A percentile compares a stretch with the other conserved stretches of the same genome.
Evolutionary conservation across 2,888 invertebrate species (phyloP).

Genomic region (Amphimallon solstitiale): DNA sequence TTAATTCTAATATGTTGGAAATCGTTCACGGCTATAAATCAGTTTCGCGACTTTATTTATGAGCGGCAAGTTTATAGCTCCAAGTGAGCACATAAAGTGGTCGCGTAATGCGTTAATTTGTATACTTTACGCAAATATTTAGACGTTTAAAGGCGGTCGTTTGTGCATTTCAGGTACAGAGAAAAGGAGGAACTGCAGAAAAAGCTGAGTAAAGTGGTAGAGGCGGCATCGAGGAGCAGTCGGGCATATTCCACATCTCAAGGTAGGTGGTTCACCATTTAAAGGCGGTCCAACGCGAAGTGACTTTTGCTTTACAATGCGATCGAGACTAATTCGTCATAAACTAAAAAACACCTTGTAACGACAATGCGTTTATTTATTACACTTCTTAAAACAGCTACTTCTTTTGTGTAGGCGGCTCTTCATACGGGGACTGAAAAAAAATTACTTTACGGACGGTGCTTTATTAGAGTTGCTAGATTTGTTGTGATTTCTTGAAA

Average conservation of each 20-base stretch:
- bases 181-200: conserved; percentile 65
- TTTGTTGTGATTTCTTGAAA: too few species aligned
- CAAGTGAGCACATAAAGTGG: conserved; percentile 13
- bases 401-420: conserved; percentile 30
- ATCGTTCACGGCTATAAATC: background rate
- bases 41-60: conserved; percentile 19
- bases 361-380: conserved; percentile 37
- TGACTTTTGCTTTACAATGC: conserved; percentile 34
- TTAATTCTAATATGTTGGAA: background rate
- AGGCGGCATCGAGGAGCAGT: conserved; percentile 49
- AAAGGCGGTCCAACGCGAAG: conserved; percentile 19
- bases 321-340: conserved; percentile 33
- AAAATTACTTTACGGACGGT: background rate
- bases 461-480: background rate
- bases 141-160: conserved; percentile 7
- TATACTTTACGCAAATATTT: conserved; percentile 20
- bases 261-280: conserved; percentile 42
- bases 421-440: conserved; percentile 10
- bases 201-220: conserved; percentile 62
- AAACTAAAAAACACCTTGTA: conserved; percentile 29
- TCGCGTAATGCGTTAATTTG: conserved; percentile 17
- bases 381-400: conserved; percentile 33
- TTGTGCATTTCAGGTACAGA: conserved; percentile 63
- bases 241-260: conserved; percentile 45
- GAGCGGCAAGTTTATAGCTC: conserved; percentile 16